A percentile compares a stretch with the other conserved stretches of the same genome.
phyloP scores from a whole-genome alignment of 2,888 invertebrate species.

The Drosophila histrio region DNA sequence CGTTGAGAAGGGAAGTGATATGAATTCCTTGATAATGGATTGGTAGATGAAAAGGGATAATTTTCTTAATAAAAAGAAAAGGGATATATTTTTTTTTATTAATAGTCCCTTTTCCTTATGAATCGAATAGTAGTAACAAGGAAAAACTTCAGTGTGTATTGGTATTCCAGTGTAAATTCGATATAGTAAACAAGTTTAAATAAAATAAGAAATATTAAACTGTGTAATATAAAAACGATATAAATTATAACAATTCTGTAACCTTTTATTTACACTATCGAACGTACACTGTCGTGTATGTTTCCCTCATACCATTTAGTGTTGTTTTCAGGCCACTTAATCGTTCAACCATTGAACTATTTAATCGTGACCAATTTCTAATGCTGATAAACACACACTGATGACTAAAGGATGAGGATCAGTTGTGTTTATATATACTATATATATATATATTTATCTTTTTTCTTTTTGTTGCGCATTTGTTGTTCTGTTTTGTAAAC shows the following conservation, averaged over 20 bases:
- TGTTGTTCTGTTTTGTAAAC: constrained; percentile 54
- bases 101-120: too few species aligned
- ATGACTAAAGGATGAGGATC: constrained; percentile 19
- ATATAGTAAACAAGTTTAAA: neutral
- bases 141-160: neutral
- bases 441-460: neutral
- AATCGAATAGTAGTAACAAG: neutral
- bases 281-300: neutral
- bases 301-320: neutral
- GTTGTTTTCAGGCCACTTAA: neutral
- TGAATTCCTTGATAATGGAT: neutral
- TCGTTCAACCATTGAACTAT: neutral
- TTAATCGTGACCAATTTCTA: constrained; percentile 11
- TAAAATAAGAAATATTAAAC: neutral
- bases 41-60: neutral
- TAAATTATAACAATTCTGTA: neutral
- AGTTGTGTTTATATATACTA: constrained; percentile 13
- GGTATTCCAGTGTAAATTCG: neutral
- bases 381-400: neutral
- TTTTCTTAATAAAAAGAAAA: neutral
- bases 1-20: neutral
- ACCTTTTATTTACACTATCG: neutral
- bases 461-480: constrained; percentile 16
- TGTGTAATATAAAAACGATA: neutral
- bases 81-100: neutral